Base-by-base conservation (phyloP, 2,888 invertebrate species). In the Helicoverpa assulta region DNA sequence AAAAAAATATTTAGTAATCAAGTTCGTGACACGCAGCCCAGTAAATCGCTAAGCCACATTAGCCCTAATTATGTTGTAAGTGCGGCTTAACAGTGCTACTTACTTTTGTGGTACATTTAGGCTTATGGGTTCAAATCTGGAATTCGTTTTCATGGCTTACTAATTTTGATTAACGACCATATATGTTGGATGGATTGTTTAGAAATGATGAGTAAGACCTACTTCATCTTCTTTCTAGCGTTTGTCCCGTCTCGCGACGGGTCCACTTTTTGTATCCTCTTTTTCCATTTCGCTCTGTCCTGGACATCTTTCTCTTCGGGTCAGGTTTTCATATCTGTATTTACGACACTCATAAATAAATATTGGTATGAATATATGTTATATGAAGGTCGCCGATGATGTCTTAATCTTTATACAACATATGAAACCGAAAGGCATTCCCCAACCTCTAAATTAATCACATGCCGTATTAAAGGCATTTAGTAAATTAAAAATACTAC, bases 401-500 rank as follows among this genome's bases (percentile, higher is more conserved):
- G n/a, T n/a, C n/a, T n/a, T n/a, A n/a, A n/a, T n/a, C 43, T 43
- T 16, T 43, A 0, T 43, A 43, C 14, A 43, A 43, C 16, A 33
- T 40, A 6, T n/a, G n/a, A 47, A 6, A 47, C 6, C 16, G 6
- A 47, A 47, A 47, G 47, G 16, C n/a, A 47, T 47, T 47, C 12
- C 12, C 12, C n/a, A 47, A 5, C 47, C 7, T n/a, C 12, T 47
- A 47, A 12, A 47, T 47, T n/a, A 47, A 16, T 47, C 12, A 47
- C 47, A 16, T n/a, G n/a, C 6, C n/a, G 16, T 47, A 43, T 47
- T 47, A 47, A n/a, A 16, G n/a, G n/a, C 12, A 47, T 47, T 47
- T 47, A 47, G 47, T 47, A 47, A 47, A 47, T 47, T 47, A 47
- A 47, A 47, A 47, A n/a, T 47, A n/a, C 47, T 47, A n/a, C n/a